A percentile compares a stretch with the other conserved stretches of the same genome.
phyloP scores from a whole-genome alignment of 2,113 vertebrate species.

The Silurus meridionalis region DNA sequence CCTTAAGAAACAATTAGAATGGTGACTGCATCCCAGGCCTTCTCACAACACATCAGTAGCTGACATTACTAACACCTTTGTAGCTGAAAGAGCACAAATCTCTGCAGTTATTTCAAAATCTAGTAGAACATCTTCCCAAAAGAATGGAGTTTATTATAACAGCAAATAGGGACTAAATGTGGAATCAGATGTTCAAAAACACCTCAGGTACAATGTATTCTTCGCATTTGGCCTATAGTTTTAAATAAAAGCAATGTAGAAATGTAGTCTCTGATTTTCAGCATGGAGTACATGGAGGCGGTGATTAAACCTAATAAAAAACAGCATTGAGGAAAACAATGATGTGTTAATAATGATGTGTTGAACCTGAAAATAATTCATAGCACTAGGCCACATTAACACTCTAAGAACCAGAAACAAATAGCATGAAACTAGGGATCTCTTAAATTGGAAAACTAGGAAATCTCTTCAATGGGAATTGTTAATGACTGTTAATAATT shows the following conservation, averaged over 20 bases:
- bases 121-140: too few species aligned
- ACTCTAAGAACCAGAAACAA: background rate
- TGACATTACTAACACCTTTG: too few species aligned
- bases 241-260: background rate
- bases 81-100: too few species aligned
- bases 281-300: background rate
- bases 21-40: too few species aligned
- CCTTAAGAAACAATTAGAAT: too few species aligned
- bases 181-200: too few species aligned
- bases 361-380: background rate
- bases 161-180: too few species aligned
- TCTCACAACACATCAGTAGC: too few species aligned
- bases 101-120: too few species aligned
- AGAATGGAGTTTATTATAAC: too few species aligned
- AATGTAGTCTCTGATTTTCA: background rate
- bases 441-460: too few species aligned
- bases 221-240: background rate
- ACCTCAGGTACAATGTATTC: background rate
- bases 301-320: background rate
- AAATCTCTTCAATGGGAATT: background rate
- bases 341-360: background rate
- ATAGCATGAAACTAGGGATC: background rate
- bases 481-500: background rate
- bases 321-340: background rate
- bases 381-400: background rate